These are phyloP conservation scores for Molorchus minor DNA, from an alignment of 2,888 invertebrate species.

Conservation along the genomic window DNA sequence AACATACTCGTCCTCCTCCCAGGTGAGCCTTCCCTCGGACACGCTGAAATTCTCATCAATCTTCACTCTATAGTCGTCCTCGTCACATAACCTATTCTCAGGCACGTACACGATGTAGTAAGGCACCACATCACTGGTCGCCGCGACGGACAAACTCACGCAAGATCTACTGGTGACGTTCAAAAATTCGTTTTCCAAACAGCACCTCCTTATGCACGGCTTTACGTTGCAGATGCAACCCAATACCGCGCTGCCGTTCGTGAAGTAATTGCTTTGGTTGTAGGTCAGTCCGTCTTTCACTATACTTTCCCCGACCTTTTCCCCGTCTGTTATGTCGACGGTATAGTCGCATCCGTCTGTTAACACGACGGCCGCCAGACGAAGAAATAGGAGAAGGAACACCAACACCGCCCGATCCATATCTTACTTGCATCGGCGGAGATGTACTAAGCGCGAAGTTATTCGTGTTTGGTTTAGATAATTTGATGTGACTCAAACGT, in stretches of 20 bases:
- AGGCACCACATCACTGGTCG: constrained; percentile 18
- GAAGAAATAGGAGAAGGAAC: constrained; percentile 14
- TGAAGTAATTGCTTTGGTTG: constrained; percentile 36
- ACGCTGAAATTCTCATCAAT: constrained; percentile 28
- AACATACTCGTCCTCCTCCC: constrained; percentile 29
- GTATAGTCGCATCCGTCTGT: constrained; percentile 28
- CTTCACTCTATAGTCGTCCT: constrained; percentile 30
- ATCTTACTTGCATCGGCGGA: background rate
- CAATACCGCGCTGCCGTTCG: constrained; percentile 14
- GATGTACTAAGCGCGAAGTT: constrained; percentile 7
- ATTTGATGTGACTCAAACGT: constrained; percentile 14
- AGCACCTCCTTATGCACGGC: constrained; percentile 42
- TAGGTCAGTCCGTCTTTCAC: constrained; percentile 38
- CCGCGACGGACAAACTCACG: constrained; percentile 12
- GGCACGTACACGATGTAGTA: constrained; percentile 42
- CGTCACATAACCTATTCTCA: constrained; percentile 37
- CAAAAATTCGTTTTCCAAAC: constrained; percentile 34
- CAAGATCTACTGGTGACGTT: constrained; percentile 35
- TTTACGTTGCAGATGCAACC: constrained; percentile 40
- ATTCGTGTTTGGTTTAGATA: too few species aligned
- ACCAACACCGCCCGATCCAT: constrained; percentile 18
- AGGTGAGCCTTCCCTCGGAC: constrained; percentile 30
- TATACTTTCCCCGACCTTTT: constrained; percentile 34
- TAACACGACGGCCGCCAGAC: background rate
- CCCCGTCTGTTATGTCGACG: constrained; percentile 43